These are phyloP conservation scores for Psilopogon haemacephalus DNA, from an alignment of 2,113 vertebrate genomes.

Conservation along the genomic window DNA sequence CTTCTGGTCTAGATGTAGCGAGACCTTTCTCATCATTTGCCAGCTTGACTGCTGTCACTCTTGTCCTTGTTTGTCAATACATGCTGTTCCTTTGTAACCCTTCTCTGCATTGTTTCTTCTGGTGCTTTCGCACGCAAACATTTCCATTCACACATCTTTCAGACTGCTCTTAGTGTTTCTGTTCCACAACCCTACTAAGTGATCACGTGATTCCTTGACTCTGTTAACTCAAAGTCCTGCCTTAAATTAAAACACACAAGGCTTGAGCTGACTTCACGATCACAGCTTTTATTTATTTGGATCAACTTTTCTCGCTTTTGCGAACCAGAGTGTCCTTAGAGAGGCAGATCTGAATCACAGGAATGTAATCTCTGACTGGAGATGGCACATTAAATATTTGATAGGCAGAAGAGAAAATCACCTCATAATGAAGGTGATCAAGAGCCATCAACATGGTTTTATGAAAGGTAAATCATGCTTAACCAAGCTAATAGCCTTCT, in stretches of 20 bases:
- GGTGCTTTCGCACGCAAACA: neutral
- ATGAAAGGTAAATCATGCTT: neutral
- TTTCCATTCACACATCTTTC: neutral
- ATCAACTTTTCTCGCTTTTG: neutral
- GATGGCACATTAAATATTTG: neutral
- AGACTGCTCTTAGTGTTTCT: neutral
- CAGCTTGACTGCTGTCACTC: neutral
- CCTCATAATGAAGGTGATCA: neutral
- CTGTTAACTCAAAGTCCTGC: neutral
- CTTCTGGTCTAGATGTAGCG: neutral
- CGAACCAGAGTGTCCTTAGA: neutral
- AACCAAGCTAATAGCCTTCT: neutral
- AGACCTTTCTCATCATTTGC: neutral
- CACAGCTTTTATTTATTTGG: neutral
- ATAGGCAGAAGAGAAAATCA: neutral
- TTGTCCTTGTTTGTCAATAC: neutral
- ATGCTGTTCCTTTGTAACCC: rapidly evolving
- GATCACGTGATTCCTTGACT: neutral
- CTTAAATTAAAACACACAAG: neutral
- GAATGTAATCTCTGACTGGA: neutral
- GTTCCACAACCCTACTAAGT: neutral
- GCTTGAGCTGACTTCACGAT: neutral
- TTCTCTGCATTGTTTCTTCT: neutral
- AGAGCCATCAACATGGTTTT: neutral
- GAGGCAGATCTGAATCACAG: neutral